These are phyloP conservation scores for Himalopsyche anomala DNA, from an alignment of 2,888 invertebrate genomes.

Conservation along the genomic window DNA sequence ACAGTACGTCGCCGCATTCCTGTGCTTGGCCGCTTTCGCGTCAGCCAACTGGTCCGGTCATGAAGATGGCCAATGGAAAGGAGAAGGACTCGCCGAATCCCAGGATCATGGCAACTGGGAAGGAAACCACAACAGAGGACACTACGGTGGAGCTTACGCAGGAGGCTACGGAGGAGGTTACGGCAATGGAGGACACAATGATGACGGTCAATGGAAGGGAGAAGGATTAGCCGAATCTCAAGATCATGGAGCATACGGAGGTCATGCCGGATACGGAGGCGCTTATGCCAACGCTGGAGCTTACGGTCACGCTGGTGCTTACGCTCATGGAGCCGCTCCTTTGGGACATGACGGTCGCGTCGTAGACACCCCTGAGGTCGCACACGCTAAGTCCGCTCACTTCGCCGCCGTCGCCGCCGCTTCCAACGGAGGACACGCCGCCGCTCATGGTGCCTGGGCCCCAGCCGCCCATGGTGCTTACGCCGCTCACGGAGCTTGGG, in stretches of 20 bases:
- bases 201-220: conserved; percentile 51
- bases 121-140: not conserved
- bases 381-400: conserved; percentile 79
- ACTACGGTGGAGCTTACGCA: not conserved
- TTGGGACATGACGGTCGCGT: conserved; percentile 68
- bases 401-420: conserved; percentile 74
- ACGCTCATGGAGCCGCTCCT: conserved; percentile 68
- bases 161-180: conserved; percentile 39
- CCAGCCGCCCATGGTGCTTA: conserved; percentile 67
- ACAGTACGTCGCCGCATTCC: conserved; percentile 55
- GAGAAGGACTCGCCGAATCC: conserved; percentile 72
- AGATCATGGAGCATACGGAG: conserved; percentile 13
- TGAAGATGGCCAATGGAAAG: conserved; percentile 73
- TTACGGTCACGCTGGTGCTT: conserved; percentile 68
- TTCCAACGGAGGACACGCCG: conserved; percentile 47
- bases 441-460: conserved; percentile 27
- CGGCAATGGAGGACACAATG: conserved; percentile 24
- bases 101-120: conserved; percentile 76
- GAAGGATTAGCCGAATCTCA: conserved; percentile 47
- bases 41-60: conserved; percentile 43
- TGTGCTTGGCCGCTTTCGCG: conserved; percentile 49
- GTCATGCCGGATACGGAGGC: conserved; percentile 67
- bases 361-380: conserved; percentile 80
- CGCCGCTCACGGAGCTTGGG: conserved; percentile 67
- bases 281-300: conserved; percentile 21